phyloP scores from a whole-genome alignment of 2,797 vertebrate species.

The Acipenser ruthenus region DNA sequence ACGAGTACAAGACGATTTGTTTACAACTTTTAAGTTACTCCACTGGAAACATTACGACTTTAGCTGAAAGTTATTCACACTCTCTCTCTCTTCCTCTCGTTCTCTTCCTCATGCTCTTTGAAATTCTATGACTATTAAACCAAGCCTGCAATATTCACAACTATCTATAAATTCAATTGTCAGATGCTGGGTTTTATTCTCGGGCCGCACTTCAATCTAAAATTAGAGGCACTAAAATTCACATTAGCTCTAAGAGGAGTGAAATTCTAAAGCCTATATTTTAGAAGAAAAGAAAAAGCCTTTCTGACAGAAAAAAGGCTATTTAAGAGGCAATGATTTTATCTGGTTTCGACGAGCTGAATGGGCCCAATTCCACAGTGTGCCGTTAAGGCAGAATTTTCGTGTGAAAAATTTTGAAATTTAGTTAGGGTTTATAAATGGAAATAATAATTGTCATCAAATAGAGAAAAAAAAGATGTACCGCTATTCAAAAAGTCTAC shows the following conservation, averaged over 20 bases:
- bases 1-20: not conserved
- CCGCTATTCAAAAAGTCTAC: not conserved
- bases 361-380: slow-evolving; percentile 76
- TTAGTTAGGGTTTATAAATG: slow-evolving; percentile 74
- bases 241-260: slow-evolving; percentile 81
- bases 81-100: slow-evolving; percentile 44
- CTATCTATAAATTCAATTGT: slow-evolving; percentile 96
- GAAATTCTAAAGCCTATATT: slow-evolving; percentile 80
- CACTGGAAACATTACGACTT: slow-evolving; percentile 57
- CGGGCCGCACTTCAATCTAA: slow-evolving; percentile 79
- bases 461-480: slow-evolving; percentile 44
- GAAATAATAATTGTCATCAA: slow-evolving; percentile 71
- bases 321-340: slow-evolving; percentile 95
- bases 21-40: slow-evolving; percentile 40
- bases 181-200: slow-evolving; percentile 78
- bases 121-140: slow-evolving; percentile 86
- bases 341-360: slow-evolving; percentile 75
- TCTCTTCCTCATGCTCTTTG: slow-evolving; percentile 60
- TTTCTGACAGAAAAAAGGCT: slow-evolving; percentile 79
- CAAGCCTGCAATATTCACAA: slow-evolving; percentile 87
- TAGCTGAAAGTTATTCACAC: slow-evolving; percentile 57
- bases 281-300: slow-evolving; percentile 76
- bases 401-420: slow-evolving; percentile 81
- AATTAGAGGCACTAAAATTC: slow-evolving; percentile 92
- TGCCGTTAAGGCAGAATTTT: slow-evolving; percentile 84